Conservation (phyloP, 2,113 vertebrate genomes). For the Orycteropus afer region DNA sequence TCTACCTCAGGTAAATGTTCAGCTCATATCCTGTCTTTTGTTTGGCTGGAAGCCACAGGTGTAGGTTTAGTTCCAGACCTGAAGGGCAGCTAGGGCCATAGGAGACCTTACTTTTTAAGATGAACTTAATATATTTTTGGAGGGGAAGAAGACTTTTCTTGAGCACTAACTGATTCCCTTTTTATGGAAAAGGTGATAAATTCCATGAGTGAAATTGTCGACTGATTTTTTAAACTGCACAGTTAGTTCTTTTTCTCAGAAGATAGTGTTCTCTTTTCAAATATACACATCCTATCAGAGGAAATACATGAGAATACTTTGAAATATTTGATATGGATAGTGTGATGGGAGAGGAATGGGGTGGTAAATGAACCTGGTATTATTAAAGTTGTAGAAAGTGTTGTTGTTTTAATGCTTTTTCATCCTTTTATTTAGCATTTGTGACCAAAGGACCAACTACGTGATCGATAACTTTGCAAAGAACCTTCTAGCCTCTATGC, state of each 20-base stretch:
- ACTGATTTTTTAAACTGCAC: background rate
- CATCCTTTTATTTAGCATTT: slow-evolving; percentile 85
- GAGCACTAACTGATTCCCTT: background rate
- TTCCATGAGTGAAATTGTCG: background rate
- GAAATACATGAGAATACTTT: background rate
- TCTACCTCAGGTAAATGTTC: no score
- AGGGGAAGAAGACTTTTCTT: background rate
- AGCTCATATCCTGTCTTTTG: no score
- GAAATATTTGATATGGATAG: background rate
- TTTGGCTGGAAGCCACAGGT: no score
- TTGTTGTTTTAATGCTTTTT: slow-evolving; percentile 53
- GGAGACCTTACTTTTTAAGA: slow-evolving; percentile 24
- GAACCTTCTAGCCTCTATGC: slow-evolving; percentile 93
- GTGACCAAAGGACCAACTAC: slow-evolving; percentile 92
- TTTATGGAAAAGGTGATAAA: slow-evolving; percentile 14
- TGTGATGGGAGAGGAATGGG: background rate
- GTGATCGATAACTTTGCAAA: slow-evolving; percentile 93
- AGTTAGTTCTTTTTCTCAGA: background rate
- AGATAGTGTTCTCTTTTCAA: background rate
- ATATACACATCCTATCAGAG: background rate
- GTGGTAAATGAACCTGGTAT: background rate
- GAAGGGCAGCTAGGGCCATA: no score
- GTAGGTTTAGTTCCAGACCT: no score
- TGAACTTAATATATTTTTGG: background rate
- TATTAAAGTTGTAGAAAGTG: slow-evolving; percentile 1